Evolutionary conservation across 2,888 invertebrate species (phyloP).

Genomic region (Alloplasta piceator): DNA sequence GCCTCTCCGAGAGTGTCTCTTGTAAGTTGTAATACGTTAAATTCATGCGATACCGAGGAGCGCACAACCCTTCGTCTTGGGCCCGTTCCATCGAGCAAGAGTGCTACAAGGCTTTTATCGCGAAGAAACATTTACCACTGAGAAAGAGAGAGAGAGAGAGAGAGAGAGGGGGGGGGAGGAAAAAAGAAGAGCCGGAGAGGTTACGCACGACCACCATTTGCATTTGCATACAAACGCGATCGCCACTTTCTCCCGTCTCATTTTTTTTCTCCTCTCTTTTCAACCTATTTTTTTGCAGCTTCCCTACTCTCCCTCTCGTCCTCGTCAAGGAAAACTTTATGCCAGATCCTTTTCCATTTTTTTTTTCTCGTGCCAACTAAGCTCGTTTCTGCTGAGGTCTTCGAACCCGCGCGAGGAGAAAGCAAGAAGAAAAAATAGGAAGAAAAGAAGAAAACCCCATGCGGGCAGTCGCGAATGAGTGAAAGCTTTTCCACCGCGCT

Average conservation of each 20-base stretch:
- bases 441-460: slow-evolving; percentile 54
- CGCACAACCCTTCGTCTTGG: slow-evolving; percentile 59
- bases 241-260: slow-evolving; percentile 64
- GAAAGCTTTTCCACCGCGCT: slow-evolving; percentile 44
- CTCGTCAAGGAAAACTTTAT: slow-evolving; percentile 53
- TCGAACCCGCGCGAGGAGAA: slow-evolving; percentile 40
- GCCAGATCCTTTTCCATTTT: slow-evolving; percentile 33
- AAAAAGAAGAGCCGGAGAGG: slow-evolving; percentile 1
- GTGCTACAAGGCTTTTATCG: slow-evolving; percentile 79
- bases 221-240: slow-evolving; percentile 81
- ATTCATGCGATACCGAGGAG: slow-evolving; percentile 72
- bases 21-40: slow-evolving; percentile 72
- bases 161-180: slow-evolving; percentile 1
- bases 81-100: slow-evolving; percentile 41
- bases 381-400: slow-evolving; percentile 52
- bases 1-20: too few relatives aligned
- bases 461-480: slow-evolving; percentile 43
- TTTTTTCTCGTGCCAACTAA: slow-evolving; percentile 7
- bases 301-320: slow-evolving; percentile 16
- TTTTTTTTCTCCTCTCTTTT: slow-evolving; percentile 53
- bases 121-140: slow-evolving; percentile 79
- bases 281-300: slow-evolving; percentile 7
- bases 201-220: slow-evolving; percentile 44
- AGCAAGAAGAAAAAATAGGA: slow-evolving; percentile 51
- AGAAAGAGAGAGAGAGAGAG: too few relatives aligned